These are phyloP conservation scores for Aphidius ervi DNA, from an alignment of 1,140 invertebrate genomes.

Conservation along the genomic window DNA sequence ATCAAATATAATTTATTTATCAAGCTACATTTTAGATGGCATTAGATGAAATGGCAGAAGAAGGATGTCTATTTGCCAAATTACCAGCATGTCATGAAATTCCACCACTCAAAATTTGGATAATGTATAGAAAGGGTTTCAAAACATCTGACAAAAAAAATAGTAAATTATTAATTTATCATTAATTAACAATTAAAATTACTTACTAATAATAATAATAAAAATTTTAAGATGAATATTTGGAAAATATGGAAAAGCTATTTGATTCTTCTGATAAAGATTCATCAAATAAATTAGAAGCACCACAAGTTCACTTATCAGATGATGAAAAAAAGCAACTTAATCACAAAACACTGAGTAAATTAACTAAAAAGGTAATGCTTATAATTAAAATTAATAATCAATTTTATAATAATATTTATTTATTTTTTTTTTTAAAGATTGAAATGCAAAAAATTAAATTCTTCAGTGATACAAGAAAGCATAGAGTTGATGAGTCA, in stretches of 20 bases:
- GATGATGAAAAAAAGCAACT: too few species aligned
- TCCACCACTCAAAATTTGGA: constrained; percentile 41
- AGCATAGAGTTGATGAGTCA: constrained; percentile 31
- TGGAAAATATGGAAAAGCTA: not conserved
- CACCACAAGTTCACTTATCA: too few species aligned
- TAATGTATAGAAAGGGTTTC: constrained; percentile 37
- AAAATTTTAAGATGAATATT: constrained; percentile 1
- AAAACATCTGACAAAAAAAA: constrained; percentile 27
- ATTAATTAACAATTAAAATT: too few species aligned
- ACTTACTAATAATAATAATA: not conserved
- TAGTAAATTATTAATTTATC: constrained; percentile 28
- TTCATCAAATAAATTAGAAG: not conserved
- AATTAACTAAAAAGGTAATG: too few species aligned
- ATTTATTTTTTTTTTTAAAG: constrained; percentile 25
- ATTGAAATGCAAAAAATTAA: constrained; percentile 27
- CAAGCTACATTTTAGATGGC: constrained; percentile 27
- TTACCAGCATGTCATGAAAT: constrained; percentile 39
- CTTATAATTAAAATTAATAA: not conserved
- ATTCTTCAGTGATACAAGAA: constrained; percentile 34
- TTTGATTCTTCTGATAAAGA: not conserved
- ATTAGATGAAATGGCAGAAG: constrained; percentile 36
- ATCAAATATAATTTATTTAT: too few species aligned
- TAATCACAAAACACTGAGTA: too few species aligned
- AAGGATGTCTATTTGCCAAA: constrained; percentile 42
- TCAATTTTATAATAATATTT: constrained; percentile 14